Conservation (phyloP, 2,888 invertebrate genomes). For the Plemyria rubiginata region DNA sequence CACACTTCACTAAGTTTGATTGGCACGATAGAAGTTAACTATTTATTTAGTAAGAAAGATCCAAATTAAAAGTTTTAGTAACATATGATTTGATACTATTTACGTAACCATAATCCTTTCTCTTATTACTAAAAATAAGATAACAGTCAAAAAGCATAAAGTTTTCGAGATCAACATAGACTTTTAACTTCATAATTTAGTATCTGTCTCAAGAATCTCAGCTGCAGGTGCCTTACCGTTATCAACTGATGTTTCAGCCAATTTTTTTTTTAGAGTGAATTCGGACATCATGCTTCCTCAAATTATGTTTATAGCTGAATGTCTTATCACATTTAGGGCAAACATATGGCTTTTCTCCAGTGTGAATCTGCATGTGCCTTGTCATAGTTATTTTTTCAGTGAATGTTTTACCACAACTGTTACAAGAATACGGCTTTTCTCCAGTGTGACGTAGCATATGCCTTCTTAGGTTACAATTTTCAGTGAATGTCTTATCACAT, state of each 20-base stretch:
- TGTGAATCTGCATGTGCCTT: neutral
- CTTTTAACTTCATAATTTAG: neutral
- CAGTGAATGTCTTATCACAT: slow-evolving; percentile 2
- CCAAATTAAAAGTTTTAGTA: no score
- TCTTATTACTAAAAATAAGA: no score
- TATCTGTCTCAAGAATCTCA: neutral
- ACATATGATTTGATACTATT: no score
- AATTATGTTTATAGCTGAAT: slow-evolving; percentile 5
- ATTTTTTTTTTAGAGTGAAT: neutral
- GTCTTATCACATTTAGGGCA: neutral
- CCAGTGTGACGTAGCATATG: neutral
- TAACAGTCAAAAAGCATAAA: no score
- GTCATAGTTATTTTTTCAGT: slow-evolving; percentile 1
- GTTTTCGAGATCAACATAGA: no score
- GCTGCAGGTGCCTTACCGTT: neutral
- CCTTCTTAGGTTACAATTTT: neutral
- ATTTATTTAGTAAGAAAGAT: no score
- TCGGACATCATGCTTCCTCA: neutral
- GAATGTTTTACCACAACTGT: neutral
- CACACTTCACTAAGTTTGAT: no score
- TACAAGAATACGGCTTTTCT: neutral
- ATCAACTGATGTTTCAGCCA: neutral
- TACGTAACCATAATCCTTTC: no score
- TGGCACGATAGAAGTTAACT: no score
- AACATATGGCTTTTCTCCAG: neutral